These are phyloP conservation scores for Amphipoea lucens DNA, from an alignment of 2,888 invertebrate species.

Conservation along the genomic window DNA sequence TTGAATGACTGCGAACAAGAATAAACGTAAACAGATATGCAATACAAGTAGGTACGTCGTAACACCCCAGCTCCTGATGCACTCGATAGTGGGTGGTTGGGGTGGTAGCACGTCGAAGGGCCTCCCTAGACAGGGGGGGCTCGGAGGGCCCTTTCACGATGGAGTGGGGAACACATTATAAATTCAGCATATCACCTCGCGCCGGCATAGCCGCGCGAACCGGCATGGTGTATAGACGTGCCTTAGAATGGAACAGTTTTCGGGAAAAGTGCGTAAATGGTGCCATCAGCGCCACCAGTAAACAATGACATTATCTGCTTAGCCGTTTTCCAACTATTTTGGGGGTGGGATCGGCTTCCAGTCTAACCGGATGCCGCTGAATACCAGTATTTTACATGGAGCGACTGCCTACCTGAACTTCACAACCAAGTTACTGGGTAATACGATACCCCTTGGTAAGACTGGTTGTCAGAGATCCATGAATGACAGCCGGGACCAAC, in stretches of 20 bases:
- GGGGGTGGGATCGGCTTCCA: too few species aligned
- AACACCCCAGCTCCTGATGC: constrained; percentile 28
- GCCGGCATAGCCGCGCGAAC: constrained; percentile 42
- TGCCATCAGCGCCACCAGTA: neutral
- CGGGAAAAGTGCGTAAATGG: neutral
- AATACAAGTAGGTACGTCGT: neutral
- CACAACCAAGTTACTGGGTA: too few species aligned
- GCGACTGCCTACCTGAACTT: too few species aligned
- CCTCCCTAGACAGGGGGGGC: constrained; percentile 7
- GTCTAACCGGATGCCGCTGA: too few species aligned
- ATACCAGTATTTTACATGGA: too few species aligned
- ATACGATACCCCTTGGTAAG: too few species aligned
- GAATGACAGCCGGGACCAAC: too few species aligned
- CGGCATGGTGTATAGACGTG: constrained; percentile 15
- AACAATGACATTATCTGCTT: neutral
- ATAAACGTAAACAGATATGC: constrained; percentile 2
- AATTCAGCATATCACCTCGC: constrained; percentile 32
- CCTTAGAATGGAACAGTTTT: neutral
- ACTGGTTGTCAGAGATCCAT: too few species aligned
- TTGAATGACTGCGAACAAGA: neutral
- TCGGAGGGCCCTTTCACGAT: neutral
- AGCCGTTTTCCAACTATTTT: too few species aligned
- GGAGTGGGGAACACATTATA: constrained; percentile 30
- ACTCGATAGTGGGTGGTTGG: constrained; percentile 29
- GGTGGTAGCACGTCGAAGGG: constrained; percentile 5